These are phyloP conservation scores for Mus pahari DNA, from an alignment of 2,113 vertebrate species.

Conservation along the genomic window DNA sequence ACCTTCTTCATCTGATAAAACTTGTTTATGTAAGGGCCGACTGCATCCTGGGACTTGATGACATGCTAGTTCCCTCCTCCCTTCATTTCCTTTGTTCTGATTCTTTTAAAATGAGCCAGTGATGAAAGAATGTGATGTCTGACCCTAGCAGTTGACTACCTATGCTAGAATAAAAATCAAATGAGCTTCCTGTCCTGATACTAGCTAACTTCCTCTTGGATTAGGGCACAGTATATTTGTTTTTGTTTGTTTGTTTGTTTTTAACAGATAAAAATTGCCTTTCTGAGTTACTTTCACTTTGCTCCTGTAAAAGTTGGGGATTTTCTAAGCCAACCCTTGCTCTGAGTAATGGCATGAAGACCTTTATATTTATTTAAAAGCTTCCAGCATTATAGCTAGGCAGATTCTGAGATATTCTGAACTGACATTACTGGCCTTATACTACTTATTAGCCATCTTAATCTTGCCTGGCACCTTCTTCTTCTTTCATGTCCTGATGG, in stretches of 20 bases:
- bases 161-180: not conserved
- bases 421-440: too few relatives aligned
- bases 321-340: too few relatives aligned
- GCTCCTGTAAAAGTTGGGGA: not conserved
- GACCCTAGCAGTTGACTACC: not conserved
- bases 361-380: too few relatives aligned
- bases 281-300: not conserved
- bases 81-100: not conserved
- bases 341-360: too few relatives aligned
- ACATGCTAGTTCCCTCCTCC: not conserved
- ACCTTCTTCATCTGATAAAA: not conserved
- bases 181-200: not conserved
- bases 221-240: not conserved
- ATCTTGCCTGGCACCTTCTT: too few relatives aligned
- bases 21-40: not conserved
- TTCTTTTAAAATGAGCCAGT: not conserved
- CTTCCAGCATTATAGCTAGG: too few relatives aligned
- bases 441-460: too few relatives aligned
- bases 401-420: too few relatives aligned
- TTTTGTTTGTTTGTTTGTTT: not conserved
- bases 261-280: not conserved
- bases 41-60: not conserved
- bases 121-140: not conserved
- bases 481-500: too few relatives aligned
- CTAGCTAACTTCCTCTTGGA: not conserved